phyloP scores from a whole-genome alignment of 2,797 vertebrate genomes.

The Pterois miles region DNA sequence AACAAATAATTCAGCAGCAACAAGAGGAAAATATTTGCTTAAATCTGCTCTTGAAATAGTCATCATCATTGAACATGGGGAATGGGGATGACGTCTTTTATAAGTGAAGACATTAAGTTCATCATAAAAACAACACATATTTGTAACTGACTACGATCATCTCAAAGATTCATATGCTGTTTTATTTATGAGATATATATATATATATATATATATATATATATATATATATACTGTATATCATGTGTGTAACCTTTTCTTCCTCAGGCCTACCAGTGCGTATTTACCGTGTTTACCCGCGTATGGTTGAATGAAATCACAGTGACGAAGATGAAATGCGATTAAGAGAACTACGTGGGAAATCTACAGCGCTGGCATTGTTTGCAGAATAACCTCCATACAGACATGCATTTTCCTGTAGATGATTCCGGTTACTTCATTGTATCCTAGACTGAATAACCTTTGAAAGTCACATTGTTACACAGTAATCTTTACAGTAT shows the following conservation, averaged over 20 bases:
- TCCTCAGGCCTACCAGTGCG: constrained; percentile 63
- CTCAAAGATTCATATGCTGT: neutral
- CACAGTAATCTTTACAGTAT: neutral
- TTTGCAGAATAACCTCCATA: neutral
- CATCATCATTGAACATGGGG: too few relatives aligned
- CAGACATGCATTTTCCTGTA: neutral
- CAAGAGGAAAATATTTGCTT: neutral
- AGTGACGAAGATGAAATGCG: neutral
- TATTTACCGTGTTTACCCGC: constrained; percentile 67
- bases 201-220: neutral
- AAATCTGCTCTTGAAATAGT: neutral
- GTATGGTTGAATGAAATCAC: constrained; percentile 25
- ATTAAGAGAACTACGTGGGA: neutral
- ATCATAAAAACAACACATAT: neutral
- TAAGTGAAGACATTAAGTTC: neutral
- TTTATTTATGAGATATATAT: too few relatives aligned
- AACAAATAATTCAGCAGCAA: neutral
- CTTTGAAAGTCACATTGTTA: neutral
- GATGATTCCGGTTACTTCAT: neutral
- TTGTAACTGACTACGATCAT: neutral
- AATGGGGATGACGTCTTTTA: neutral
- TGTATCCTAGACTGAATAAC: neutral
- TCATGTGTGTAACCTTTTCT: neutral
- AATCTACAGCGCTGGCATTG: neutral
- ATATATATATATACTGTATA: too few relatives aligned